Evolutionary conservation across 1,140 invertebrate species (phyloP).

Genomic region (Steinernema khuongi): DNA sequence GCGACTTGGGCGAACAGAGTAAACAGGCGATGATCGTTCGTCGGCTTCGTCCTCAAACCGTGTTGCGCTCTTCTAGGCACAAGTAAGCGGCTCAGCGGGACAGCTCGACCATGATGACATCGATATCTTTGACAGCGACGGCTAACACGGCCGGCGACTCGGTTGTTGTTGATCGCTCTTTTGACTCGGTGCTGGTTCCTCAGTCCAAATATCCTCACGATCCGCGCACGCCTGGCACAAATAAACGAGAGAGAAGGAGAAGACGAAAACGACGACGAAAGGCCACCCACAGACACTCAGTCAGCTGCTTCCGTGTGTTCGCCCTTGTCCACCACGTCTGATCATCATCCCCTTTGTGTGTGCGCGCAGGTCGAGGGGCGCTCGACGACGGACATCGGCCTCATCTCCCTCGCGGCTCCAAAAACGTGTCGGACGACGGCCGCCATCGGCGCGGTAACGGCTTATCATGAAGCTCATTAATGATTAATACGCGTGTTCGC

Average conservation of each 20-base stretch:
- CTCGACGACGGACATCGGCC: neutral
- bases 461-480: conserved; percentile 9
- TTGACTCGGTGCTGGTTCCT: neutral
- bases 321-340: conserved; percentile 1
- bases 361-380: neutral
- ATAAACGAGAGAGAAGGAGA: neutral
- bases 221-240: conserved; percentile 13
- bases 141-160: neutral
- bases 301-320: neutral
- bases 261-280: neutral
- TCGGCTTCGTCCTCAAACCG: too few species aligned
- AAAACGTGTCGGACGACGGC: too few species aligned
- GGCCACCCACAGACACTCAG: conserved; percentile 8
- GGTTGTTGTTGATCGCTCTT: conserved; percentile 10
- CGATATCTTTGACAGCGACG: neutral
- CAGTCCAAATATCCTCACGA: conserved; percentile 11
- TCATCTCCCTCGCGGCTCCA: too few species aligned
- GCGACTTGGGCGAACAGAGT: too few species aligned
- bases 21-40: too few species aligned
- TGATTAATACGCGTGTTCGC: neutral
- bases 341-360: neutral
- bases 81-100: too few species aligned
- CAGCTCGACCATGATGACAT: neutral
- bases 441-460: too few species aligned
- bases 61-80: too few species aligned